These are phyloP conservation scores for Adelosebastes latens DNA, from an alignment of 2,797 vertebrate species.

Conservation along the genomic window DNA sequence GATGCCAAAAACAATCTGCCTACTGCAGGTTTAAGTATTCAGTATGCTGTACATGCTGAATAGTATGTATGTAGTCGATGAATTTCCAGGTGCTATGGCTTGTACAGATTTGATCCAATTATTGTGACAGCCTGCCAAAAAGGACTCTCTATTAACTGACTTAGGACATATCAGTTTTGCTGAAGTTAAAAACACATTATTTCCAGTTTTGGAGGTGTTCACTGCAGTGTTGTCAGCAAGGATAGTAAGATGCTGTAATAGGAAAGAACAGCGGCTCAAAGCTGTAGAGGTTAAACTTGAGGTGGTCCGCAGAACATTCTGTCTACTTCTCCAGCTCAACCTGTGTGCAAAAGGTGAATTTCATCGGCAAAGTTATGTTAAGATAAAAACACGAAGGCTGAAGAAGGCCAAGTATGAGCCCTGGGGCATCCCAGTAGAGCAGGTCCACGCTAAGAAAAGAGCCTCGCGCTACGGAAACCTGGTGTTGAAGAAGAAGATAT, in stretches of 20 bases:
- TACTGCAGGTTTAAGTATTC: too few species aligned
- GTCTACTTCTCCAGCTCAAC: neutral
- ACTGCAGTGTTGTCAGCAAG: neutral
- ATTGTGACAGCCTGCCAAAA: neutral
- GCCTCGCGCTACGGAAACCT: neutral
- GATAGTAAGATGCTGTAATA: neutral
- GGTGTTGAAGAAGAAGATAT: constrained; percentile 1
- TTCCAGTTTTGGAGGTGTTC: neutral
- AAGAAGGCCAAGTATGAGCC: constrained; percentile 8
- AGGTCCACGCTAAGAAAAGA: neutral
- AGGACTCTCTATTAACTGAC: neutral
- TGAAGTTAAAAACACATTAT: neutral
- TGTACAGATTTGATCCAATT: neutral
- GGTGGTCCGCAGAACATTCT: neutral
- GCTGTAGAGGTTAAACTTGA: neutral
- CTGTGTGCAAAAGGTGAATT: neutral
- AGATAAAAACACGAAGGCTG: neutral
- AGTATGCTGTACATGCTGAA: neutral
- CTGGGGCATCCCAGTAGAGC: constrained; percentile 12
- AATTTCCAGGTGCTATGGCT: neutral
- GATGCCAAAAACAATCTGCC: too few species aligned
- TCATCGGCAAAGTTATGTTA: neutral
- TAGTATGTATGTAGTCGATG: too few species aligned
- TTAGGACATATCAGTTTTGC: neutral
- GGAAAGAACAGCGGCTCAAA: neutral